These are phyloP conservation scores for Cygnus buccinator DNA, from an alignment of 2,113 vertebrate species.

Conservation along the genomic window DNA sequence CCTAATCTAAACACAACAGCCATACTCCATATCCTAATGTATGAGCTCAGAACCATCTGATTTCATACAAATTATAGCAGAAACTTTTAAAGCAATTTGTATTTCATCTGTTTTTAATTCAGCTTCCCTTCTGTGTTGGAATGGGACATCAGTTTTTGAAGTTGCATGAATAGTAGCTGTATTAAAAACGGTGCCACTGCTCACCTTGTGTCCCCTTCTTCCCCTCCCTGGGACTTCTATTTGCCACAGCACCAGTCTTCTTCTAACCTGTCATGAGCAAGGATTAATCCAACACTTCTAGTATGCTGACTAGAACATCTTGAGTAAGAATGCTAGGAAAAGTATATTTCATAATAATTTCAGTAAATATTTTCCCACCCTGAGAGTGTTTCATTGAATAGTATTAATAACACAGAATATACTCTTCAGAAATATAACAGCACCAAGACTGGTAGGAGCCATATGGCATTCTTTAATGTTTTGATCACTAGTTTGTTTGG, in stretches of 20 bases:
- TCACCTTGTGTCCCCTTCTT: background rate
- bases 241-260: background rate
- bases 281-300: background rate
- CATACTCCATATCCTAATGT: background rate
- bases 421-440: background rate
- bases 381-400: background rate
- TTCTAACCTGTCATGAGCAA: background rate
- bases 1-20: background rate
- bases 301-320: background rate
- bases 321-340: background rate
- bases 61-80: background rate
- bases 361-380: conserved; percentile 38
- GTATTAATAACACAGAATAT: conserved; percentile 44
- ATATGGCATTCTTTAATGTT: conserved; percentile 61
- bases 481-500: conserved; percentile 51
- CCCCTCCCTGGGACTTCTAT: background rate
- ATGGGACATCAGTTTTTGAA: background rate
- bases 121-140: background rate
- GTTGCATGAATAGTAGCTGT: background rate
- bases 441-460: conserved; percentile 6
- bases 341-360: background rate
- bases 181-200: background rate
- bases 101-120: background rate
- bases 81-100: background rate
- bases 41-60: background rate